A percentile compares a stretch with the other conserved stretches of the same genome.
phyloP scores from a whole-genome alignment of 2,888 invertebrate genomes.

The Sycophila texana region DNA sequence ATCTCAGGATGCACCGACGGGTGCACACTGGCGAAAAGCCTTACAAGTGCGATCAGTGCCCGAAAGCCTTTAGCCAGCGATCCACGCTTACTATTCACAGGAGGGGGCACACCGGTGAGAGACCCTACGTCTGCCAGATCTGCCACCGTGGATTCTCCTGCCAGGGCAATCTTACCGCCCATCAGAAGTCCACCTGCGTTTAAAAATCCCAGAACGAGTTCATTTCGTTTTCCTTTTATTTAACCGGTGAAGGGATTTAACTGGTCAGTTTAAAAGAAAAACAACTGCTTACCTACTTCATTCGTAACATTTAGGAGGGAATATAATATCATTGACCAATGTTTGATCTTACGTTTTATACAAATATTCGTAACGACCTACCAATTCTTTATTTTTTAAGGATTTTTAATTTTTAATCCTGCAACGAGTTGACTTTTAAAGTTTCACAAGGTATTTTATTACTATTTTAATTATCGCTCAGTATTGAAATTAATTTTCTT shows the following conservation, averaged over 20 bases:
- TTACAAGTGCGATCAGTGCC: conserved; percentile 76
- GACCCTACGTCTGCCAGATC: conserved; percentile 75
- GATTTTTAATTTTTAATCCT: too few relatives aligned
- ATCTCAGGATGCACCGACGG: conserved; percentile 75
- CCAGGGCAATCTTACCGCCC: conserved; percentile 75
- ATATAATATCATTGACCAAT: too few relatives aligned
- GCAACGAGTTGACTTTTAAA: not conserved
- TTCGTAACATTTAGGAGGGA: too few relatives aligned
- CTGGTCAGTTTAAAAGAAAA: too few relatives aligned
- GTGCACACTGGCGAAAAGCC: conserved; percentile 77
- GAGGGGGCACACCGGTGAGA: conserved; percentile 76
- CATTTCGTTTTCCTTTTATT: conserved; percentile 3
- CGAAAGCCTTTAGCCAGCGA: conserved; percentile 77
- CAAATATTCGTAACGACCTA: not conserved
- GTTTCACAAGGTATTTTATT: not conserved
- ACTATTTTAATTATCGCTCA: not conserved
- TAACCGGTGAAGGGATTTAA: not conserved
- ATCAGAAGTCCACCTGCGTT: conserved; percentile 73
- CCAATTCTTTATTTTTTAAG: too few relatives aligned
- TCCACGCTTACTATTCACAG: conserved; percentile 77
- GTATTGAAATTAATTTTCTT: not conserved
- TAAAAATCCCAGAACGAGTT: conserved; percentile 56
- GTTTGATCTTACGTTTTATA: not conserved
- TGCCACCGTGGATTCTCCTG: conserved; percentile 76
- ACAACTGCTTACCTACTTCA: too few relatives aligned